A percentile compares a stretch with the other conserved stretches of the same genome.
Evolutionary conservation across 64 coral and sea anemone species (phyloP).

Genomic region (Montipora capricornis): DNA sequence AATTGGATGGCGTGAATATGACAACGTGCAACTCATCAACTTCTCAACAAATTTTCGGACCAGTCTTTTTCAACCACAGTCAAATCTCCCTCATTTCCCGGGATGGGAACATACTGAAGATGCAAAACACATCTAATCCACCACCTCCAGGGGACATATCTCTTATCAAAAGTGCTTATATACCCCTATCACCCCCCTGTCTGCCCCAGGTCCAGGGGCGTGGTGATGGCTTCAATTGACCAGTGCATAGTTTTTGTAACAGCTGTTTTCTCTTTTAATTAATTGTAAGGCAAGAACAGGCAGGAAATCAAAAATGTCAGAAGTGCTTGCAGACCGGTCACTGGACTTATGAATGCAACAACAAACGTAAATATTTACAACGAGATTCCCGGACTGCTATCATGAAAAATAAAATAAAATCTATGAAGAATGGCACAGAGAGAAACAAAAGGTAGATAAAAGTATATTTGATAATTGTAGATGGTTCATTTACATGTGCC

Average conservation of each 20-base stretch:
- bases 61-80: too few relatives aligned
- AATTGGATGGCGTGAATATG: not conserved
- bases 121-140: too few relatives aligned
- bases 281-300: slow-evolving; percentile 80
- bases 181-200: too few relatives aligned
- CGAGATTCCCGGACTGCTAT: slow-evolving; percentile 86
- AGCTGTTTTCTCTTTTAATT: not conserved
- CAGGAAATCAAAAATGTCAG: slow-evolving; percentile 92
- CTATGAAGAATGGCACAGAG: slow-evolving; percentile 47
- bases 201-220: too few relatives aligned
- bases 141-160: not conserved
- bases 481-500: too few relatives aligned
- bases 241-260: too few relatives aligned
- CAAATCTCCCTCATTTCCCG: too few relatives aligned
- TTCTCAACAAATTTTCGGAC: too few relatives aligned
- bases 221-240: too few relatives aligned
- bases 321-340: slow-evolving; percentile 96
- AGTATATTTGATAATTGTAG: not conserved
- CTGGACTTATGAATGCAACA: slow-evolving; percentile 97
- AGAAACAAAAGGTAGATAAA: slow-evolving; percentile 44
- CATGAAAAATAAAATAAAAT: slow-evolving; percentile 94
- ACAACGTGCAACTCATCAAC: too few relatives aligned
- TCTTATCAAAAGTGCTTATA: too few relatives aligned
- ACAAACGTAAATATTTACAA: slow-evolving; percentile 98
- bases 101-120: too few relatives aligned